Base-by-base conservation (phyloP, 2,888 invertebrate genomes). In the Harpagoxenus sublaevis region DNA sequence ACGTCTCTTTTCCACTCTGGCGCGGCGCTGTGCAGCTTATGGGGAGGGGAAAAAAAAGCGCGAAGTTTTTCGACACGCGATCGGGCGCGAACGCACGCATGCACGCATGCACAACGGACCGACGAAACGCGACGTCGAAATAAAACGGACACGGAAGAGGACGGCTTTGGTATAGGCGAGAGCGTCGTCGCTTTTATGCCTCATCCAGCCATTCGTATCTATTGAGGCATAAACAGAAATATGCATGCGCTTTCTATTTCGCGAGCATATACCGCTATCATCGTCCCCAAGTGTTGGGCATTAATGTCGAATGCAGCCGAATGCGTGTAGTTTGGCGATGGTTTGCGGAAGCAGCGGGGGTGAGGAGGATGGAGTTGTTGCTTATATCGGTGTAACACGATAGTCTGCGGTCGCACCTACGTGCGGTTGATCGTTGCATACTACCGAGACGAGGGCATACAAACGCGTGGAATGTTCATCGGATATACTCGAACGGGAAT, bases 221-320 rank as follows among this genome's bases (percentile, higher is more conserved):
- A 87, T 89, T 85, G 90, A 84, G 87, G 87, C 88, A 87, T 86
- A 88, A 90, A 87, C 88, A 87, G 88, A 87, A 88, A 89, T 88
- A 86, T 74, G 85, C 86, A 81, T 39, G 65, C 53, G 84, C 78
- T 83, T 89, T 82, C 86, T 84, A 66, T 86, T 89, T 88, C 23
- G 84, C 83, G 89, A 84, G 65, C 71, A 83, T 57, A 83, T 57
- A 74, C 68, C 83, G 66, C 70, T 82, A 39, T 84, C 74, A 55
- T 45, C 84, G 86, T 66, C 77, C 79, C 83, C 84, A 85, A 87
- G 81, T 83, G 86, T 85, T 85, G 85, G 53, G 77, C 90, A 85
- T 90, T 90, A 89, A 89, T 83, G 90, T 87, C 86, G 84, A 68
- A 86, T 87, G 84, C 86, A 78, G n/a, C 70, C 86, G 70, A 68